Conservation (phyloP, 2,113 vertebrate genomes). For the Reinhardtius hippoglossoides region DNA sequence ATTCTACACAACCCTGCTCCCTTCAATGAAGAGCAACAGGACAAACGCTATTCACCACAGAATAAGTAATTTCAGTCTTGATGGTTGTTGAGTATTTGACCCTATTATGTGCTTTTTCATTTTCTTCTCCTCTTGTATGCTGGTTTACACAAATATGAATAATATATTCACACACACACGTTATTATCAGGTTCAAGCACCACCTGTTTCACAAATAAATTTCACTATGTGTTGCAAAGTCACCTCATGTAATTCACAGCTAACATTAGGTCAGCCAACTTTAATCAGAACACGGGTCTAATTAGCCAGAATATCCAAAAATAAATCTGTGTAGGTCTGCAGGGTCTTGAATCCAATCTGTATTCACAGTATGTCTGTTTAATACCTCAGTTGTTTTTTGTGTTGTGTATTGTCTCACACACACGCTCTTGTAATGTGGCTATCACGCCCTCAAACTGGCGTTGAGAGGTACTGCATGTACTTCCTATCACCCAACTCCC, state of each 20-base stretch:
- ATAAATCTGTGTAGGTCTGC: conserved; percentile 31
- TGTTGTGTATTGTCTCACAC: conserved; percentile 4
- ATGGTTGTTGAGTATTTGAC: neutral
- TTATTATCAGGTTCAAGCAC: neutral
- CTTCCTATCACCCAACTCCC: neutral
- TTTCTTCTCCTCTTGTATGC: neutral
- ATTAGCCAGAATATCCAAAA: conserved; percentile 52
- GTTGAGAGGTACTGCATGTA: neutral
- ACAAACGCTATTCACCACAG: no score
- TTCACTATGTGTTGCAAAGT: neutral
- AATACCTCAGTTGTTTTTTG: neutral
- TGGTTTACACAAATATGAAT: neutral
- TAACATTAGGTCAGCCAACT: conserved; percentile 35
- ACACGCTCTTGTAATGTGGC: neutral
- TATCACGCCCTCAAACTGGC: conserved; percentile 7
- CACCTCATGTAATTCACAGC: conserved; percentile 25
- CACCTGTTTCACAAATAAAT: conserved; percentile 1
- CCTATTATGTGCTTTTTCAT: neutral
- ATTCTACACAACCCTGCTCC: neutral
- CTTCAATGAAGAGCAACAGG: neutral
- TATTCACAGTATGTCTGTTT: neutral
- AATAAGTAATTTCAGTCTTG: no score
- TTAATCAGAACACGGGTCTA: conserved; percentile 47
- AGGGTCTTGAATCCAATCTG: conserved; percentile 20
- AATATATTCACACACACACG: no score